Evolutionary conservation across 2,888 invertebrate genomes (phyloP), one percentile per base, ranked within the genome.

Genomic region (Diaphora mendica): DNA sequence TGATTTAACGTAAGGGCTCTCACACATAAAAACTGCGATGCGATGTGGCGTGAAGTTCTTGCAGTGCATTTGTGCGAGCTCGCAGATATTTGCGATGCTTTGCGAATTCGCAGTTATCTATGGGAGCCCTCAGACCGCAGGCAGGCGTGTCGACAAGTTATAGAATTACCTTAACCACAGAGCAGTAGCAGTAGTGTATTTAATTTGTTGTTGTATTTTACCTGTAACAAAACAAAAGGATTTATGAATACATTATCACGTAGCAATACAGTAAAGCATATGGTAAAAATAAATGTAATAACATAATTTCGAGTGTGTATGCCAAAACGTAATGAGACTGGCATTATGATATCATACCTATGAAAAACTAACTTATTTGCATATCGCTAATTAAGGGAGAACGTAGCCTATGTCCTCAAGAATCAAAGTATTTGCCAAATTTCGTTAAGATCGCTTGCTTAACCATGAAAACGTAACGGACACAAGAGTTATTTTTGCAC

Each of bases 221-320:
- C 82, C 82, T 82, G 82, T 3, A 82, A 82, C 77, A 82, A 84
- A 48, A 48, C 48, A 11, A 64, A 72, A 77, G 64, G 8, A 35
- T 44, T 71, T 23, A 42, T 67, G n/a, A 65, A 42, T 44, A 64
- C 3, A 30, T 39, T 68, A 9, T 33, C 35, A n/a, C 39, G 8
- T 35, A 62, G 59, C 13, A 51, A 68, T 23, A 1, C 7, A n/a
- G 15, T 1, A n/a, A 26, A 35, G 33, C 11, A 35, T 20, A 7
- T 35, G 35, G 33, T 23, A 51, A 68, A 48, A 33, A 67, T 20
- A 26, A 9, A 48, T 20, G 30, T 26, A 23, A 30, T 26, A 33
- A 13, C 39, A 23, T 71, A 39, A 51, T 23, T 30, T 35, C 8
- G 15, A 35, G 35, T 55, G 35, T 66, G 42, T 42, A 66, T 26